A percentile compares a stretch with the other conserved stretches of the same genome.
These are phyloP conservation scores for Artibeus lituratus DNA, from an alignment of 2,797 vertebrate genomes.

Conservation along the genomic window DNA sequence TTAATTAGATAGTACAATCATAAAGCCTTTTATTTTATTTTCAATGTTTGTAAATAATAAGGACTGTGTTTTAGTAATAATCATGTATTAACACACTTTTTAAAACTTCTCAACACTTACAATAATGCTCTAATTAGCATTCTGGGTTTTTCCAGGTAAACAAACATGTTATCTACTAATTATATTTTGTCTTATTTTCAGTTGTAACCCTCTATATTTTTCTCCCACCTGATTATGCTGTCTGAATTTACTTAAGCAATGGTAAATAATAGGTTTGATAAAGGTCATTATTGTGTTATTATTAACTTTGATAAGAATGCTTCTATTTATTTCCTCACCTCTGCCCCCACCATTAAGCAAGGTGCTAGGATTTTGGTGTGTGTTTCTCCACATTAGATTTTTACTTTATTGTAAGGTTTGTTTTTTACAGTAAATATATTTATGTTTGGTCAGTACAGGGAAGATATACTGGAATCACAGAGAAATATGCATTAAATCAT, in stretches of 20 bases:
- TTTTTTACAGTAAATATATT: constrained; percentile 93
- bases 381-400: fast-evolving
- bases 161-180: background rate
- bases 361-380: background rate
- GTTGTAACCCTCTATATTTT: background rate
- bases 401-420: background rate
- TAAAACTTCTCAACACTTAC: background rate
- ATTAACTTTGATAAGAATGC: background rate
- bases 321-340: background rate
- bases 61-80: background rate
- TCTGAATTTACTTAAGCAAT: background rate
- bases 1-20: background rate
- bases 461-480: constrained; percentile 97
- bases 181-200: background rate
- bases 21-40: background rate
- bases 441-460: constrained; percentile 99
- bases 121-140: background rate
- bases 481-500: constrained; percentile 95
- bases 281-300: background rate
- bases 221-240: background rate
- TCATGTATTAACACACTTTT: background rate
- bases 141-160: background rate
- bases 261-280: background rate
- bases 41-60: background rate
- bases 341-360: background rate